Evolutionary conservation across 2,113 vertebrate species (phyloP).

Genomic region (Channa argus): DNA sequence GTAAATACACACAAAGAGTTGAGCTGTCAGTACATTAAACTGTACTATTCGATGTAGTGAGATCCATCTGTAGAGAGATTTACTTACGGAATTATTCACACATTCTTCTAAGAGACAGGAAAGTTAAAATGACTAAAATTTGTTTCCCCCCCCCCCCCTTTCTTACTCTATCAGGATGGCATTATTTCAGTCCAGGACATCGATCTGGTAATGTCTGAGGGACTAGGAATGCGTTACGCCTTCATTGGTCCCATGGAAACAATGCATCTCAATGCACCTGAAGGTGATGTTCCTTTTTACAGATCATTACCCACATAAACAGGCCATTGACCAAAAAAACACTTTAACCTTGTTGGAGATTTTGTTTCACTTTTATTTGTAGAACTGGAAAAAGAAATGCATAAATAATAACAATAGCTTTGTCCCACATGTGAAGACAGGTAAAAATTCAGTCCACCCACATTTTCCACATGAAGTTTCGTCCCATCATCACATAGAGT

Average conservation of each 20-base stretch:
- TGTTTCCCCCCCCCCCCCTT: no score
- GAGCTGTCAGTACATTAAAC: not conserved
- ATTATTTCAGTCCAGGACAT: conserved; percentile 92
- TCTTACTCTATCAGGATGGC: conserved; percentile 85
- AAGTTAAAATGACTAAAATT: no score
- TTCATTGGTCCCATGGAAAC: conserved; percentile 98
- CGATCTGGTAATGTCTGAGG: conserved; percentile 97
- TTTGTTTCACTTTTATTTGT: no score
- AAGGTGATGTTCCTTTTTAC: conserved; percentile 69
- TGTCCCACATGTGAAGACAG: no score
- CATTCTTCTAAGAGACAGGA: not conserved
- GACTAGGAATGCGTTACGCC: conserved; percentile 95
- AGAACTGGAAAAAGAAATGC: no score
- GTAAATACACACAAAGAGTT: no score
- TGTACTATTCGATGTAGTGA: not conserved
- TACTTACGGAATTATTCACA: not conserved
- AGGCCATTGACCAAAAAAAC: not conserved
- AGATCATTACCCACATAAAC: not conserved
- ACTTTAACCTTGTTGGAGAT: not conserved
- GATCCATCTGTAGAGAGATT: no score
- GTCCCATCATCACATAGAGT: no score
- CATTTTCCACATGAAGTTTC: not conserved
- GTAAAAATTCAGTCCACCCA: not conserved
- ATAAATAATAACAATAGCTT: no score
- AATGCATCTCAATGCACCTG: conserved; percentile 95